Percentiles rank a stretch among this genome's conserved stretches.
Evolutionary conservation across 1,140 invertebrate species (phyloP).

Genomic region (Antheraea mylitta): DNA sequence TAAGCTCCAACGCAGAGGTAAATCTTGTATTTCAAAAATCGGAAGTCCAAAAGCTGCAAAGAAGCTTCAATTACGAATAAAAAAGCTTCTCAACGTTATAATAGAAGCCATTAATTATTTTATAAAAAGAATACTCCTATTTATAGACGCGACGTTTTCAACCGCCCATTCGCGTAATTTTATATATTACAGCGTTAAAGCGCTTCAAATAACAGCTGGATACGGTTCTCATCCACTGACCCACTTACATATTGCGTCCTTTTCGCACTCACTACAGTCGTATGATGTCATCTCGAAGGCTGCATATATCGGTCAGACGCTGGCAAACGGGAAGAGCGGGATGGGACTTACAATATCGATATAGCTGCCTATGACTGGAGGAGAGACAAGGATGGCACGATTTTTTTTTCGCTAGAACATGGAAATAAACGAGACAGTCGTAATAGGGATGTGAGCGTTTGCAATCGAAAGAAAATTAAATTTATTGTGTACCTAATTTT

Average conservation of each 20-base stretch:
- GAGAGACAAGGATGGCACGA: too few species aligned
- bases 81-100: neutral
- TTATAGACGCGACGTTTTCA: constrained; percentile 56
- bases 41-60: too few species aligned
- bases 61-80: too few species aligned
- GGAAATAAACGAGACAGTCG: too few species aligned
- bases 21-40: too few species aligned
- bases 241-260: constrained; percentile 56
- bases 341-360: constrained; percentile 37
- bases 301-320: constrained; percentile 65
- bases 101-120: constrained; percentile 25
- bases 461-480: too few species aligned
- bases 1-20: too few species aligned
- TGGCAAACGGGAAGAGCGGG: constrained; percentile 57
- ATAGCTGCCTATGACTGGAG: neutral
- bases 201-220: constrained; percentile 56
- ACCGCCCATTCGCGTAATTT: constrained; percentile 40
- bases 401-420: too few species aligned
- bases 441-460: too few species aligned
- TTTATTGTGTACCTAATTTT: too few species aligned
- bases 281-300: constrained; percentile 50
- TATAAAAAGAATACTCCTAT: constrained; percentile 41
- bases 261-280: constrained; percentile 18
- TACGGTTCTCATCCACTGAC: constrained; percentile 70
- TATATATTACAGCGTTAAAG: constrained; percentile 46